phyloP scores from a whole-genome alignment of 1,140 invertebrate genomes.

The Hetaerina americana region DNA sequence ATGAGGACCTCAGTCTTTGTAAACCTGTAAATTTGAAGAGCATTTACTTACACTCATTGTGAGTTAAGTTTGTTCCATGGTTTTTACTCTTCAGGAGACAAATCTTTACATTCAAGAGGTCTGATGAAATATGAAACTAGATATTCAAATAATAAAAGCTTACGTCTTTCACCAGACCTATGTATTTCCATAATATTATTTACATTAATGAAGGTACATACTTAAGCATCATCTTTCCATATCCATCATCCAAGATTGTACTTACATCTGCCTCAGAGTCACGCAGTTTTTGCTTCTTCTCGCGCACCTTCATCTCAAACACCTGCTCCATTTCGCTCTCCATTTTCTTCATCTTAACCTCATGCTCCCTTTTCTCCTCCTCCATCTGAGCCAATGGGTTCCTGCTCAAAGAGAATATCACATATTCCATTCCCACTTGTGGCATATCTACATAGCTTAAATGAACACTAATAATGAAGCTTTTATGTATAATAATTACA shows the following conservation, averaged over 20 bases:
- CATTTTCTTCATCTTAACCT: slow-evolving; percentile 93
- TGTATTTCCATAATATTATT: slow-evolving; percentile 11
- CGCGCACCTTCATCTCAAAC: slow-evolving; percentile 77
- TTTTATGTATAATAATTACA: too few species aligned
- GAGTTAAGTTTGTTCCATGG: too few species aligned
- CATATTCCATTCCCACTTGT: slow-evolving; percentile 18
- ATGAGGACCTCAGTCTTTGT: too few species aligned
- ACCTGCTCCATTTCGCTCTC: slow-evolving; percentile 93
- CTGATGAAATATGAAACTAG: too few species aligned
- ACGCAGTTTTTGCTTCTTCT: slow-evolving; percentile 86
- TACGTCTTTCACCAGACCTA: slow-evolving; percentile 4
- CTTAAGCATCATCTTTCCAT: not conserved
- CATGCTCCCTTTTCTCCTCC: slow-evolving; percentile 92
- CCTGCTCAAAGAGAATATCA: slow-evolving; percentile 37
- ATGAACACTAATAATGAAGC: not conserved
- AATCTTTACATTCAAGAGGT: too few species aligned
- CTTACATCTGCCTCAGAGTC: slow-evolving; percentile 80
- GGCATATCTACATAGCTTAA: not conserved
- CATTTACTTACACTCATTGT: too few species aligned
- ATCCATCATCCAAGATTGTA: slow-evolving; percentile 6
- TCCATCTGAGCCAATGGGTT: slow-evolving; percentile 96
- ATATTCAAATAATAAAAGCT: not conserved
- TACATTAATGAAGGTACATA: too few species aligned
- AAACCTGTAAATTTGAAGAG: too few species aligned
- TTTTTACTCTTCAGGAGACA: too few species aligned